Percentiles rank a stretch among this genome's conserved stretches.
Evolutionary conservation across 2,113 vertebrate genomes (phyloP).

Genomic region (Oreochromis tanganicae): DNA sequence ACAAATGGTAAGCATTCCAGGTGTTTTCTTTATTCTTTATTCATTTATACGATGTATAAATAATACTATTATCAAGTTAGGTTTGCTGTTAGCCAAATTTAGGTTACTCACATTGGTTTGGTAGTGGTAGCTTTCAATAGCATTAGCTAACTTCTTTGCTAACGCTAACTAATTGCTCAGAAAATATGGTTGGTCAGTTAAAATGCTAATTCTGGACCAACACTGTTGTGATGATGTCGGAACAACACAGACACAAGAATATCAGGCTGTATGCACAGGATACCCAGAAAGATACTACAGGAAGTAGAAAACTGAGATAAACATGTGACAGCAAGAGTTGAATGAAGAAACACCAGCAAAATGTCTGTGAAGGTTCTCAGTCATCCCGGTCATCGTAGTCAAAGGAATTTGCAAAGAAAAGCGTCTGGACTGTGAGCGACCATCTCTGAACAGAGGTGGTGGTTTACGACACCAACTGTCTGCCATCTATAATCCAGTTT

Average conservation of each 20-base stretch:
- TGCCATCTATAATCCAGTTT: too few relatives aligned
- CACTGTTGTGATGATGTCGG: not conserved
- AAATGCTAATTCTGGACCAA: not conserved
- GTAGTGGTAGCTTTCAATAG: not conserved
- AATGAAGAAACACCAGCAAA: too few relatives aligned
- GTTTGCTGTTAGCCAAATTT: not conserved
- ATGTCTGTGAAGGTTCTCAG: too few relatives aligned
- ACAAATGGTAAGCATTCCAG: not conserved
- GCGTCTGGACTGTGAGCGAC: too few relatives aligned
- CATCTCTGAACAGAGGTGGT: too few relatives aligned
- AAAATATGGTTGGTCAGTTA: not conserved
- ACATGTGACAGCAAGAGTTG: not conserved
- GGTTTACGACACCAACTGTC: too few relatives aligned
- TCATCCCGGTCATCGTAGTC: too few relatives aligned
- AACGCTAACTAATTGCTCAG: not conserved
- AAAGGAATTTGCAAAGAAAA: too few relatives aligned
- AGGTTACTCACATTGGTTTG: not conserved
- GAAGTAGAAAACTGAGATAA: not conserved
- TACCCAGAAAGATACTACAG: not conserved
- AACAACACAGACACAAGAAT: not conserved
- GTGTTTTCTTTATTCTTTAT: not conserved
- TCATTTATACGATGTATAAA: not conserved
- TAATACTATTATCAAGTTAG: not conserved
- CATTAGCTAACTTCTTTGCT: not conserved
- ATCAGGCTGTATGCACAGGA: not conserved